phyloP scores from a whole-genome alignment of 1,140 invertebrate species.

The Meloidogyne exigua region DNA sequence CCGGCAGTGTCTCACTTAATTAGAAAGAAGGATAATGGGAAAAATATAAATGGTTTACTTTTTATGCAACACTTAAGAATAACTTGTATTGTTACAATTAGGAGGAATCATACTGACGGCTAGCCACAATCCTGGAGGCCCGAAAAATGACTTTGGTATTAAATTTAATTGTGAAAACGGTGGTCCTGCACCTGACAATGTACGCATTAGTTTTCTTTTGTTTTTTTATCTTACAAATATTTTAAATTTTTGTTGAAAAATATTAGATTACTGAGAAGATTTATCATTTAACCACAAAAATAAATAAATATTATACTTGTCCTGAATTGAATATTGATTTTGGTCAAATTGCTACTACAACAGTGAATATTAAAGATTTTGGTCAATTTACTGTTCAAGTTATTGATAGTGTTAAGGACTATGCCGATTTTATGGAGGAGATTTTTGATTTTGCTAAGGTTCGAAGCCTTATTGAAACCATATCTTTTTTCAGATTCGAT shows the following conservation, averaged over 20 bases:
- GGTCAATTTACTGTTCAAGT: slow-evolving; percentile 77
- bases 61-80: background rate
- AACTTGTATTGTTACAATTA: background rate
- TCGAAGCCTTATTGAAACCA: background rate
- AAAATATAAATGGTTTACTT: slow-evolving; percentile 67
- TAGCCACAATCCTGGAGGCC: slow-evolving; percentile 96
- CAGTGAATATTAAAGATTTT: slow-evolving; percentile 72
- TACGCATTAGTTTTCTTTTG: slow-evolving; percentile 61
- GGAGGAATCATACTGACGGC: slow-evolving; percentile 94
- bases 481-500: slow-evolving; percentile 70
- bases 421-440: slow-evolving; percentile 86
- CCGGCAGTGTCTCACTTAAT: slow-evolving; percentile 92
- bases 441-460: slow-evolving; percentile 85
- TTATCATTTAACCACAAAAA: slow-evolving; percentile 76
- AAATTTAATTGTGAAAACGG: slow-evolving; percentile 97
- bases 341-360: slow-evolving; percentile 71
- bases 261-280: slow-evolving; percentile 77
- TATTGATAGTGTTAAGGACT: slow-evolving; percentile 86
- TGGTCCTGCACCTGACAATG: slow-evolving; percentile 85
- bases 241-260: background rate
- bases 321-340: slow-evolving; percentile 77
- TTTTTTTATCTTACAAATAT: background rate
- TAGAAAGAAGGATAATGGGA: slow-evolving; percentile 65
- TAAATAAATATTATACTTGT: slow-evolving; percentile 79
- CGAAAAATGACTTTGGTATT: slow-evolving; percentile 94